Base-by-base conservation (phyloP, 2,888 invertebrate species). In the Aromia moschata region DNA sequence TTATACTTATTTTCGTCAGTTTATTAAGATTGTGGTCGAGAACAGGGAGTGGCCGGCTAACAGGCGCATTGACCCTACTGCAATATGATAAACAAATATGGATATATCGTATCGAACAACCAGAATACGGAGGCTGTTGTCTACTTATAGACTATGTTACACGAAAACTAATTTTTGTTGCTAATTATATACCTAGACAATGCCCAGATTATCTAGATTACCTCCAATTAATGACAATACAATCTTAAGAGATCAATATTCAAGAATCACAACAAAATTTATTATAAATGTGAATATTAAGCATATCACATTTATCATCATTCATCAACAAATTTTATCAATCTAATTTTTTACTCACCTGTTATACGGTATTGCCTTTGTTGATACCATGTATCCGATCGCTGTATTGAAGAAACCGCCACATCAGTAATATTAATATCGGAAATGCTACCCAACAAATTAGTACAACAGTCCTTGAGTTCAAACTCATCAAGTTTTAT, bases 1-100 rank as follows among this genome's bases (percentile, higher is more conserved):
- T n/a, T 33, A n/a, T 33, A n/a, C 2, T 14, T 37, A 37, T 37
- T 37, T 7, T 14, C 14, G 37, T 2, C 12, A 37, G 37, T 37
- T 37, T 37, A 12, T 14, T 37, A 37, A 2, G 37, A 2, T 12
- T 11, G 11, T 4, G 37, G 37, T 37, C 37, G 37, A 37, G 12
- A 37, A 37, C 37, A n/a, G 4, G 37, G 7, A 14, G 12, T 1
- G 12, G 37, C 12, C 37, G 37, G 12, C 2, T 37, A 37, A 37
- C 37, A 37, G 37, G 37, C 37, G 37, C 37, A 37, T n/a, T 37
- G 12, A 37, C 37, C 12, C 37, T 25, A 25, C 9, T 25, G 25
- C 25, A n/a, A n/a, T n/a, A n/a, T n/a, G n/a, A n/a, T n/a, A n/a
- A n/a, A n/a, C n/a, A n/a, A n/a, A n/a, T n/a, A n/a, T n/a, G n/a